These are phyloP conservation scores for Acanthisitta chloris DNA, from an alignment of 2,113 vertebrate species.

Conservation along the genomic window DNA sequence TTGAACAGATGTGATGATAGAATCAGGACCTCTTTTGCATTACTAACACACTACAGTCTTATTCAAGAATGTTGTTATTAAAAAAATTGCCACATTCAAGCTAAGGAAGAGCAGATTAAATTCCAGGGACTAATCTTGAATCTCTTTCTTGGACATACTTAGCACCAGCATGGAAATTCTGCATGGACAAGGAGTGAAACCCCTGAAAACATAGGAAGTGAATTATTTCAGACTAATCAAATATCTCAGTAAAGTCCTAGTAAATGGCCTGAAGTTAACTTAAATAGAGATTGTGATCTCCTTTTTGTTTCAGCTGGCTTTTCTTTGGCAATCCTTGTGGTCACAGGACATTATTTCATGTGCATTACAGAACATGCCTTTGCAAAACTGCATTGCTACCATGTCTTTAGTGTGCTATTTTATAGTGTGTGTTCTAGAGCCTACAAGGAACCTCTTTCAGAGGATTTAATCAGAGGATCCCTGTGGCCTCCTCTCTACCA, in stretches of 20 bases:
- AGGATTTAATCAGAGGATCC: not conserved
- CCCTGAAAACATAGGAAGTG: not conserved
- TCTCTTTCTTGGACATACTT: not conserved
- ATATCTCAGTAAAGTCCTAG: not conserved
- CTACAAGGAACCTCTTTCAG: not conserved
- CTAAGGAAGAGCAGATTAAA: not conserved
- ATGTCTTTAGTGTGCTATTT: not conserved
- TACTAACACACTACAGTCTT: not conserved
- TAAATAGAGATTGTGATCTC: not conserved
- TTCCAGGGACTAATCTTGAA: not conserved
- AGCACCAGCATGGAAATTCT: not conserved
- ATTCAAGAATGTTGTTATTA: not conserved
- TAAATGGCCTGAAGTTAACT: not conserved
- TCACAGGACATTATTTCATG: rapidly evolving
- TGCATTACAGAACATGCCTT: not conserved
- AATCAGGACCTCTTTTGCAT: not conserved
- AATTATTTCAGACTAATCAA: not conserved
- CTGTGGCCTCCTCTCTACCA: not conserved
- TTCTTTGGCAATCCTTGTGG: not conserved
- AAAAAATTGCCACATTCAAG: not conserved
- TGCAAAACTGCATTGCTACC: not conserved
- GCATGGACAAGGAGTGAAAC: not conserved
- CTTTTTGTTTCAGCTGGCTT: not conserved
- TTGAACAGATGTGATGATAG: not conserved
- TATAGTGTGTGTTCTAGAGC: not conserved